Percentiles rank a stretch among this genome's conserved stretches.
Evolutionary conservation across 2,888 invertebrate genomes (phyloP).

Genomic region (Eristalis arbustorum): DNA sequence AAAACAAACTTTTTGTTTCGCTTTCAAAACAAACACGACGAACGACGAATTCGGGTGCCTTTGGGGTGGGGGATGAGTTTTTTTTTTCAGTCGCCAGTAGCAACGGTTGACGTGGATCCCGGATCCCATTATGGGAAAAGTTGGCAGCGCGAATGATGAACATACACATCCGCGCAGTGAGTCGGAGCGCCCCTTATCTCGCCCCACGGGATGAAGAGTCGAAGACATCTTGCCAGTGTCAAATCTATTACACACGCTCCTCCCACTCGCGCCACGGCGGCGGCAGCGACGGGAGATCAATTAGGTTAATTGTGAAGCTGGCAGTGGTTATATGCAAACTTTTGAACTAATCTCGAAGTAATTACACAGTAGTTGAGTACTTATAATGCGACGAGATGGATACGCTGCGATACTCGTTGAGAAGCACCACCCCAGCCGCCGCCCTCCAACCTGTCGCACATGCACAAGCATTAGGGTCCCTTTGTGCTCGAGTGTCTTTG

Average conservation of each 20-base stretch:
- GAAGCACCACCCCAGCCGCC: neutral
- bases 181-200: neutral
- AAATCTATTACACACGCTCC: neutral
- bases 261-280: neutral
- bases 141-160: neutral
- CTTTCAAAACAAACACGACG: constrained; percentile 42
- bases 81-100: constrained; percentile 38
- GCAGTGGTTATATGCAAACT: constrained; percentile 59
- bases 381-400: neutral
- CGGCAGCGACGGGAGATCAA: constrained; percentile 63
- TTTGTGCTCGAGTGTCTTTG: constrained; percentile 31
- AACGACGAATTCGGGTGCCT: constrained; percentile 24
- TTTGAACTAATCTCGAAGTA: constrained; percentile 61
- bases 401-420: neutral
- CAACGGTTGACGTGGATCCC: constrained; percentile 8
- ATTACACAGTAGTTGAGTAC: constrained; percentile 60
- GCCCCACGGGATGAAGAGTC: neutral
- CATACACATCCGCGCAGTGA: neutral
- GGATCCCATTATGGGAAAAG: neutral
- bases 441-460: neutral
- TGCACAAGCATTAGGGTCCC: neutral
- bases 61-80: neutral
- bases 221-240: neutral
- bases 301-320: constrained; percentile 69
- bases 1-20: constrained; percentile 45